These are phyloP conservation scores for Calcarius lapponicus DNA, from an alignment of 2,797 vertebrate genomes.

Conservation along the genomic window DNA sequence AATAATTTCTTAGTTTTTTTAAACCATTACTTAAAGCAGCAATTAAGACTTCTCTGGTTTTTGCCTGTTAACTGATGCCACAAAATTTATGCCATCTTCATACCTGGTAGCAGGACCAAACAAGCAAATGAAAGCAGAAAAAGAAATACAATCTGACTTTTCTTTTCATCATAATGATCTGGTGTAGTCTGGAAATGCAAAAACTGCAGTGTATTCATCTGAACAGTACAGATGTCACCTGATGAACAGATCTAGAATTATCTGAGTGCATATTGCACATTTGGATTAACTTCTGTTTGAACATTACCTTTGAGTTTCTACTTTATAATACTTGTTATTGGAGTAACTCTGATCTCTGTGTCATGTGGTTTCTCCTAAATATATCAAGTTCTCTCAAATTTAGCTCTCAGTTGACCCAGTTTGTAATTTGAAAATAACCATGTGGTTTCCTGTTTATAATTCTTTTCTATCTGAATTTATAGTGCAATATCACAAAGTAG, in stretches of 20 bases:
- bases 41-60: background rate
- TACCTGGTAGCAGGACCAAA: background rate
- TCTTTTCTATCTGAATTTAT: background rate
- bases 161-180: background rate
- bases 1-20: background rate
- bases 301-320: background rate
- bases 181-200: background rate
- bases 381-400: background rate
- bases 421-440: background rate
- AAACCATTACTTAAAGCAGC: background rate
- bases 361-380: background rate
- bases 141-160: background rate
- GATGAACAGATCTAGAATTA: background rate
- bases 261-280: background rate
- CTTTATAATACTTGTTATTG: background rate
- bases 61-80: background rate
- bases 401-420: background rate
- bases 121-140: background rate
- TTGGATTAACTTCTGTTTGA: background rate
- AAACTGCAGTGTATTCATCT: background rate
- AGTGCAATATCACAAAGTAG: background rate
- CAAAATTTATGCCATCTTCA: too few species aligned
- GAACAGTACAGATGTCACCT: accelerated
- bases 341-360: background rate
- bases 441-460: background rate